These are phyloP conservation scores for Amiota communis DNA, from an alignment of 2,888 invertebrate genomes.

Conservation along the genomic window DNA sequence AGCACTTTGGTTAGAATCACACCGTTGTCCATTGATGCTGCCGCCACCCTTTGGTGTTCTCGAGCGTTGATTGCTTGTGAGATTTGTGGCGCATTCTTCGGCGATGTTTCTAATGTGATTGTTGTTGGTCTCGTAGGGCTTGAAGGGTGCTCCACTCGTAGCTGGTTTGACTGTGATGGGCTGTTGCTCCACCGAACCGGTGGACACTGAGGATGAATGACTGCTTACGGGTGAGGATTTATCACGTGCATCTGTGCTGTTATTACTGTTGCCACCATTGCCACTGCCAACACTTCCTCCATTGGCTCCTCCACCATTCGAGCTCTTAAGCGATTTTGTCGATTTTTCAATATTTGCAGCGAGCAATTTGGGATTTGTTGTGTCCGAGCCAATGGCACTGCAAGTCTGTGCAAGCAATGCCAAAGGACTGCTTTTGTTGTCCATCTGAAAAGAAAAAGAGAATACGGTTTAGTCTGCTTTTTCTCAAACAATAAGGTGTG, in stretches of 20 bases:
- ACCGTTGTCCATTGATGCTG: constrained; percentile 73
- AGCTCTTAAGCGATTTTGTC: constrained; percentile 75
- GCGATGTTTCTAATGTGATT: constrained; percentile 68
- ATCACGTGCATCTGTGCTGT: constrained; percentile 74
- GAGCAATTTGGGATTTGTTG: constrained; percentile 84
- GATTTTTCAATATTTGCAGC: constrained; percentile 84
- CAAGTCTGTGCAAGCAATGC: constrained; percentile 97
- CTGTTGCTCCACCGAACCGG: constrained; percentile 71
- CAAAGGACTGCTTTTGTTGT: constrained; percentile 97
- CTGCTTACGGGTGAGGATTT: constrained; percentile 76
- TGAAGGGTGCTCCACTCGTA: constrained; percentile 76
- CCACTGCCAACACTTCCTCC: constrained; percentile 44
- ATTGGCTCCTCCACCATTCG: constrained; percentile 53
- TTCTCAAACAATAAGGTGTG: no score
- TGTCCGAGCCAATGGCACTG: constrained; percentile 95
- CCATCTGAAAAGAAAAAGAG: constrained; percentile 86
- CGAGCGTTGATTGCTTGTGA: constrained; percentile 46
- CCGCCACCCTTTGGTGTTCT: constrained; percentile 55
- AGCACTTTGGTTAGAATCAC: constrained; percentile 86
- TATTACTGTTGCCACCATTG: constrained; percentile 41
- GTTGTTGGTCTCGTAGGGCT: constrained; percentile 84
- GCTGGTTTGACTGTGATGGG: constrained; percentile 49
- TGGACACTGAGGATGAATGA: constrained; percentile 74
- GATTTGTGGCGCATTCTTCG: constrained; percentile 43
- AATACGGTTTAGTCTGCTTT: not conserved